Evolutionary conservation across 2,797 vertebrate genomes (phyloP).

Genomic region (Ctenopoma multispine): DNA sequence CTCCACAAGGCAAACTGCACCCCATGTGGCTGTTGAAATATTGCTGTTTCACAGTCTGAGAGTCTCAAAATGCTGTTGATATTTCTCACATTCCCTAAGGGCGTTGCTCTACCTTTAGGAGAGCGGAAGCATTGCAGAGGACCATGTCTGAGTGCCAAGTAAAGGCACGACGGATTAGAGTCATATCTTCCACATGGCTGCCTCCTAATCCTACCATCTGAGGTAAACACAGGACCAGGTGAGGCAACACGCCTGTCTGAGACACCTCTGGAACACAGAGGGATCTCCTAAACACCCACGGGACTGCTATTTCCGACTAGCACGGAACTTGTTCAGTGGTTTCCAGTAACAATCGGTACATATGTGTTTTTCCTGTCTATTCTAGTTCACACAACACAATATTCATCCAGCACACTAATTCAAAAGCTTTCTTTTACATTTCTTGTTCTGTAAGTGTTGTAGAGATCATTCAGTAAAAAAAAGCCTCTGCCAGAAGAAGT

Average conservation of each 20-base stretch:
- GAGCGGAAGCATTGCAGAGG: constrained; percentile 64
- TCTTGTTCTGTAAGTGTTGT: not conserved
- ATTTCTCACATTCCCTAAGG: constrained; percentile 62
- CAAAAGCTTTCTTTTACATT: not conserved
- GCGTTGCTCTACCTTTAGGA: constrained; percentile 57
- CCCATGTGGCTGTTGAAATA: constrained; percentile 37
- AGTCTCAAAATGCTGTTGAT: constrained; percentile 53
- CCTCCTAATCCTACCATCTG: constrained; percentile 81
- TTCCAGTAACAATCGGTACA: constrained; percentile 9
- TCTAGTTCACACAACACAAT: constrained; percentile 7
- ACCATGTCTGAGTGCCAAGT: constrained; percentile 70
- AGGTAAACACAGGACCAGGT: constrained; percentile 80
- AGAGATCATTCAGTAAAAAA: not conserved
- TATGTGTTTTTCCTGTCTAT: constrained; percentile 9
- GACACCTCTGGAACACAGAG: constrained; percentile 65
- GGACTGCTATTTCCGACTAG: constrained; percentile 36
- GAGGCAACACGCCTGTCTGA: constrained; percentile 76
- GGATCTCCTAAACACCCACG: constrained; percentile 59
- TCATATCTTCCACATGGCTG: constrained; percentile 79
- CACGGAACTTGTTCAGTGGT: constrained; percentile 5
- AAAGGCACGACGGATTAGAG: constrained; percentile 76
- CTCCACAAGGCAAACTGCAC: constrained; percentile 16
- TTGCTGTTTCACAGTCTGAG: constrained; percentile 22
- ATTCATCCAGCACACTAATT: not conserved
- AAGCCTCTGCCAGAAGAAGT: not conserved